Evolutionary conservation across 2,113 vertebrate species (phyloP).

Genomic region (Melanocharis versteri): DNA sequence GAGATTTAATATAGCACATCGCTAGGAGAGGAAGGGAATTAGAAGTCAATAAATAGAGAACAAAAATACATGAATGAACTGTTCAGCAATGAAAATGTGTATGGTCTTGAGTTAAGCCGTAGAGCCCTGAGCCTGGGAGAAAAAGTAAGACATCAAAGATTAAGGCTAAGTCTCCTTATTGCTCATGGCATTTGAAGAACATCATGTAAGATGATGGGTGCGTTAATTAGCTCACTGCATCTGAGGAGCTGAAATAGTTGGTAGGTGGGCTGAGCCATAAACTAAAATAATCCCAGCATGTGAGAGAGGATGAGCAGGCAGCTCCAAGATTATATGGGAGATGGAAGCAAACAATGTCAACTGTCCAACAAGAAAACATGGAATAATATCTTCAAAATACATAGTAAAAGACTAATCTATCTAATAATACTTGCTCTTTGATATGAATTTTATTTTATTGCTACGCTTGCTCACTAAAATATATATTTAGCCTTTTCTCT

Average conservation of each 20-base stretch:
- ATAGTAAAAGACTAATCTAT: neutral
- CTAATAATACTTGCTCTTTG: neutral
- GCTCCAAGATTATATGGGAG: neutral
- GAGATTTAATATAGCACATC: neutral
- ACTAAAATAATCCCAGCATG: constrained; percentile 25
- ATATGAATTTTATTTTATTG: neutral
- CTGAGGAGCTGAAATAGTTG: constrained; percentile 31
- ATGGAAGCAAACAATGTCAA: neutral
- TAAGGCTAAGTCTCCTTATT: neutral
- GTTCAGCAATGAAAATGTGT: neutral
- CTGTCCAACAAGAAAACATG: neutral
- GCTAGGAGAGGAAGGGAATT: neutral
- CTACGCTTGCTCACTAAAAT: neutral
- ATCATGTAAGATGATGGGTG: neutral
- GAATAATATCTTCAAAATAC: neutral
- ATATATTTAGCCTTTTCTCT: neutral
- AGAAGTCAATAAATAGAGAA: neutral
- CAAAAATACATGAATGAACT: neutral
- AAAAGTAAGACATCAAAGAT: neutral
- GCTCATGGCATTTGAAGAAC: neutral
- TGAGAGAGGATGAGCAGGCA: constrained; percentile 8
- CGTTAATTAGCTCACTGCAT: neutral
- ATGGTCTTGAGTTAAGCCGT: neutral
- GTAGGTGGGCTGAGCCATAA: constrained; percentile 37
- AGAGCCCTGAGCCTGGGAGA: neutral